Base-by-base conservation (phyloP, 2,113 vertebrate genomes). In the Physeter macrocephalus region DNA sequence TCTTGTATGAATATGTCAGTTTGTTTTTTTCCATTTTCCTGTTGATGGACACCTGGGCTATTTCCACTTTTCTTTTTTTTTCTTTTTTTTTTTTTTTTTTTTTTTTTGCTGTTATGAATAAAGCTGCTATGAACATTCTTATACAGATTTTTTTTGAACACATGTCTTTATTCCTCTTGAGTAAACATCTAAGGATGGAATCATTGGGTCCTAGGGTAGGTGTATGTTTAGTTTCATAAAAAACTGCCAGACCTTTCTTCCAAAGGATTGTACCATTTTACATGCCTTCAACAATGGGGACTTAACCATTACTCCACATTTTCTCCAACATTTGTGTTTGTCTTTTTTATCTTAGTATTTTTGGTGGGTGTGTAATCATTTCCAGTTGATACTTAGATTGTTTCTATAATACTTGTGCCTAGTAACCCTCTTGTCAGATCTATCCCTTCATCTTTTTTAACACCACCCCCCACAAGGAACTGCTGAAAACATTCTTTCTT, bases 1-100 rank as follows among this genome's bases (percentile, higher is more conserved):
- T 82, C 54, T 95, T 75, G 8, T 66, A 75, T 97, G 18, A 96
- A 9, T 88, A 21, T 27, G 23, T 77, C 43, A 39, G 21, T 72
- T 85, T 41, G n/a, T 94, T 90, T 88, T 88, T 94, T 93, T 87
- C 31, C 41, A n/a, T 71, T 57, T 90, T 90, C 13, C 62, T 96
- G 3, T 75, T 95, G 67, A 80, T 92, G 34, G 54, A 59, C 36
- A 84, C 75, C 31, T 82, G 52, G 25, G 43, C 34, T 83, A 9
- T 90, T 95, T 59, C 77, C 36, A 14, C 3, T 31, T 74, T 57
- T 74, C 23, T 80, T 62, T 29, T 64, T 14, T 74, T 90, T 36
- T 11, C 52, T 27, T 7, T 21, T 75, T 41, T 62, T 39, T 87
- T 74, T 90, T 36, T 11, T 77, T 27, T 7, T 21, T 75, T 41